These are phyloP conservation scores for Phaethon lepturus DNA, from an alignment of 2,113 vertebrate species.

Conservation along the genomic window DNA sequence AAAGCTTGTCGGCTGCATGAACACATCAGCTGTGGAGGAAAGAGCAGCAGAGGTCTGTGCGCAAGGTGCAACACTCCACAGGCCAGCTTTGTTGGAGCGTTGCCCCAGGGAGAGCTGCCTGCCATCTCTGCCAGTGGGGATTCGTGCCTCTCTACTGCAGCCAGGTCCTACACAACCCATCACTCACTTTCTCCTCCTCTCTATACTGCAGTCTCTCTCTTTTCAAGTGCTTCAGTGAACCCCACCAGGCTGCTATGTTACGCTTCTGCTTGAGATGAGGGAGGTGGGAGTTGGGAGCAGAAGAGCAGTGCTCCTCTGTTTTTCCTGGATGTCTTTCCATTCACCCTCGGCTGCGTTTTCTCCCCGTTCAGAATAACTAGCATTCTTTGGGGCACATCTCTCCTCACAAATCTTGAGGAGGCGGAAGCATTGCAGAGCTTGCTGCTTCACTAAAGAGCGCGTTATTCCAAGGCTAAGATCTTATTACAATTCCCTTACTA, in stretches of 20 bases:
- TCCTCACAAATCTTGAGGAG: slow-evolving; percentile 47
- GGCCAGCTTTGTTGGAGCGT: background rate
- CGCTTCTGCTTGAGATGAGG: background rate
- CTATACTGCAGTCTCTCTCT: background rate
- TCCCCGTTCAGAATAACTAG: background rate
- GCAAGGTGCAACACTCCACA: background rate
- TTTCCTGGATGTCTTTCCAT: slow-evolving; percentile 49
- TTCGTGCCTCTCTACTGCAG: background rate
- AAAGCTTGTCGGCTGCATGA: background rate
- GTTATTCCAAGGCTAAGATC: slow-evolving; percentile 53
- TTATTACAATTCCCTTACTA: slow-evolving; percentile 63
- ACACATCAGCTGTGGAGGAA: background rate
- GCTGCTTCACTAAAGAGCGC: background rate
- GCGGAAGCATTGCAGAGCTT: background rate
- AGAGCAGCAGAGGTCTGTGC: background rate
- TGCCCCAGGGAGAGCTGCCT: background rate
- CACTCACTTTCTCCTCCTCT: background rate
- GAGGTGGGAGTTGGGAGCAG: background rate
- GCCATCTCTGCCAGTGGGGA: background rate
- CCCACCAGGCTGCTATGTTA: background rate
- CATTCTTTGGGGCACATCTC: slow-evolving; percentile 53
- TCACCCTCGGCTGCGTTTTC: background rate
- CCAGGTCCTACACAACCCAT: background rate
- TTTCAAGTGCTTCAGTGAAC: background rate
- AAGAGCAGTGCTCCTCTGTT: background rate